phyloP scores from a whole-genome alignment of 1,140 invertebrate species.

The Portunus trituberculatus region DNA sequence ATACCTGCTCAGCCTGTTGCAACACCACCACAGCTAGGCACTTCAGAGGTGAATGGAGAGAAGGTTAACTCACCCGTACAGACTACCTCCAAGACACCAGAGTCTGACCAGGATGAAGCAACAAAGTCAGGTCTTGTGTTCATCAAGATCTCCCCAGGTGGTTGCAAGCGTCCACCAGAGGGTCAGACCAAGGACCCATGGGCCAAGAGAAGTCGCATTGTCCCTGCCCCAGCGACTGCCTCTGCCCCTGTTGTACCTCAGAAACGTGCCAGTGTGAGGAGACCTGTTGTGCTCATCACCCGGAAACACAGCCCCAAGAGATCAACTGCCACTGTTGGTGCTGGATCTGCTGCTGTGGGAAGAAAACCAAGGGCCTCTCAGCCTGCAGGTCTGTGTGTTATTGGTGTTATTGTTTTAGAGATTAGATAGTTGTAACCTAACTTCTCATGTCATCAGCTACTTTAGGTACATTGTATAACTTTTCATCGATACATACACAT shows the following conservation, averaged over 20 bases:
- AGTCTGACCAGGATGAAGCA: neutral
- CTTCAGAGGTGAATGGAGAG: neutral
- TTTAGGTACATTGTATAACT: too few species aligned
- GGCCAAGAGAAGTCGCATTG: conserved; percentile 40
- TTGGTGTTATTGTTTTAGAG: too few species aligned
- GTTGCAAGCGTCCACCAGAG: conserved; percentile 54
- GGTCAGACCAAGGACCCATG: conserved; percentile 43
- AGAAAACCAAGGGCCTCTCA: neutral
- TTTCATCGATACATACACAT: neutral
- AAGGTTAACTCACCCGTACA: neutral
- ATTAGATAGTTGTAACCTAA: too few species aligned
- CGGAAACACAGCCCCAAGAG: neutral
- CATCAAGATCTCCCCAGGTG: conserved; percentile 54
- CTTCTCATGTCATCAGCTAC: too few species aligned
- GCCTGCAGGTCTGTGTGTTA: neutral
- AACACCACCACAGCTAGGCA: neutral
- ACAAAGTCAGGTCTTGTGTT: conserved; percentile 1
- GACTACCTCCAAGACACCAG: neutral
- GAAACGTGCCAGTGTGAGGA: neutral
- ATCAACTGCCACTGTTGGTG: neutral
- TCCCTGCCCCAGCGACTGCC: conserved; percentile 1
- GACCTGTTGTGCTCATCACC: neutral
- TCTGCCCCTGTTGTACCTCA: neutral
- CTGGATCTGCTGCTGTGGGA: neutral
- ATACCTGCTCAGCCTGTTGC: neutral